Conservation (phyloP, 1,140 invertebrate genomes). For the Sitobion miscanthi region DNA sequence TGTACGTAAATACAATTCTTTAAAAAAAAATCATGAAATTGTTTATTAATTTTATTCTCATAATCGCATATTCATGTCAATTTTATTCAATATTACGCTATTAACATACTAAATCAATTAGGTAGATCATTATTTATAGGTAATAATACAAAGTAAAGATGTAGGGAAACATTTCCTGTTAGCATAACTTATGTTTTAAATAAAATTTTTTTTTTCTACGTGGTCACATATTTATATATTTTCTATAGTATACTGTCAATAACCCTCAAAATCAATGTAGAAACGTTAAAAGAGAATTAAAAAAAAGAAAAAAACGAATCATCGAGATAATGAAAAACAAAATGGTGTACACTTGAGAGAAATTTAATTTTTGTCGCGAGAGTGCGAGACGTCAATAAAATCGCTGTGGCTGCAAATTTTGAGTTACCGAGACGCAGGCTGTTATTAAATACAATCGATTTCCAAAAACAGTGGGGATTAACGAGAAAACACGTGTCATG, state of each 20-base stretch:
- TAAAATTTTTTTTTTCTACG: too few relatives aligned
- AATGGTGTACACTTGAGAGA: background rate
- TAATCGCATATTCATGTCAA: too few relatives aligned
- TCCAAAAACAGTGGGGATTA: background rate
- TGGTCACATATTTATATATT: too few relatives aligned
- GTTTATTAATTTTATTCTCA: too few relatives aligned
- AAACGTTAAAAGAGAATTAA: background rate
- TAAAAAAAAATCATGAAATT: too few relatives aligned
- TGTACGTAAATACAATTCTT: too few relatives aligned
- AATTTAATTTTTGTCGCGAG: background rate
- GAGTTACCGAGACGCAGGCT: background rate
- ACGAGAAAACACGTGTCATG: background rate
- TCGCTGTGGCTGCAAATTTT: background rate
- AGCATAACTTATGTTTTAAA: too few relatives aligned
- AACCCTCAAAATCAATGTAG: background rate
- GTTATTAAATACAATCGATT: background rate
- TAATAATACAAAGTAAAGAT: too few relatives aligned
- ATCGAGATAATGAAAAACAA: background rate
- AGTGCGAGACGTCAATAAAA: background rate
- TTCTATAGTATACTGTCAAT: background rate
- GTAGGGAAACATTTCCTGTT: too few relatives aligned
- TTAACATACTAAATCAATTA: too few relatives aligned
- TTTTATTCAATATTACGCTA: too few relatives aligned
- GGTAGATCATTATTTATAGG: too few relatives aligned
- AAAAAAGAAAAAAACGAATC: background rate